A percentile compares a stretch with the other conserved stretches of the same genome.
phyloP scores from a whole-genome alignment of 2,888 invertebrate species.

The Yponomeuta sedellus region DNA sequence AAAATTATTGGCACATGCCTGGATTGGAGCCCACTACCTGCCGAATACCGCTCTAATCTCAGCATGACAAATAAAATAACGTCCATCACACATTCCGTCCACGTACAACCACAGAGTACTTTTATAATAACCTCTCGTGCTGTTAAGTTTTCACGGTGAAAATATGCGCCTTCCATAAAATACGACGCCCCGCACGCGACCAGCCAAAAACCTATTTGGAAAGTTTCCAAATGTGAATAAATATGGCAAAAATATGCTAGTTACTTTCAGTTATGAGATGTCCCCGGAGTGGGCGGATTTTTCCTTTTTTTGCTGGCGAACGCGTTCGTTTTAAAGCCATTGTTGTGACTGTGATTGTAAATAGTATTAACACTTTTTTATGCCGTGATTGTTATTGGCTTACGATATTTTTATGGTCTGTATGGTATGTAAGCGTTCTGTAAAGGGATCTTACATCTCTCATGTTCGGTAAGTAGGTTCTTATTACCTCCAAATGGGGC shows the following conservation, averaged over 20 bases:
- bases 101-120: not conserved
- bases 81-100: not conserved
- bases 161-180: slow-evolving; percentile 45
- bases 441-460: too few species aligned
- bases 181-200: slow-evolving; percentile 36
- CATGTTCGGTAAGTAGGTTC: too few species aligned
- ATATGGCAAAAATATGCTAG: slow-evolving; percentile 29
- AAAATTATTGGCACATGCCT: too few species aligned
- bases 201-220: slow-evolving; percentile 55
- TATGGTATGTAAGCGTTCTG: too few species aligned
- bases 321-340: not conserved
- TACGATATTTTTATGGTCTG: too few species aligned
- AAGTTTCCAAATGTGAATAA: slow-evolving; percentile 56
- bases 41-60: too few species aligned
- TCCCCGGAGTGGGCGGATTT: not conserved
- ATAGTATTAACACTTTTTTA: not conserved
- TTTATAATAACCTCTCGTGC: slow-evolving; percentile 13
- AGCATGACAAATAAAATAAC: not conserved
- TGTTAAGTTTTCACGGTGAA: slow-evolving; percentile 47
- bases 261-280: slow-evolving; percentile 12
- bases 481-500: too few species aligned
- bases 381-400: not conserved
- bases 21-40: too few species aligned
- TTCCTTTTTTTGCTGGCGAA: not conserved
- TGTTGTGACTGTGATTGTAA: not conserved